Base-by-base conservation (phyloP, 2,888 invertebrate species). In the Leucania comma region DNA sequence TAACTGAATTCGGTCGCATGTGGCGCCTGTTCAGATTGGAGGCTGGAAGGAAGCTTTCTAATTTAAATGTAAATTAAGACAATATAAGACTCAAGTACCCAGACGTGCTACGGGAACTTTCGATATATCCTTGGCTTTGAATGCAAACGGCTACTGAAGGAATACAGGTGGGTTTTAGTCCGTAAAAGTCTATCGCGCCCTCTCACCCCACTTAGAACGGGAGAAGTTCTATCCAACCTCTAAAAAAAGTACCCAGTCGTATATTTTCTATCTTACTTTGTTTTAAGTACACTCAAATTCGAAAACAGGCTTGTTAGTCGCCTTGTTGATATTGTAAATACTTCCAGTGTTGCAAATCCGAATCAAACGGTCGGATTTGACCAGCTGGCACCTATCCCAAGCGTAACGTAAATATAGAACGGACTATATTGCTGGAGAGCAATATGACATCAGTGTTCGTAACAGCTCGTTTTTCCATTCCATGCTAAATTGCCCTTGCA, bases 311-410 rank as follows among this genome's bases (percentile, higher is more conserved):
- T 62, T 65, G 24, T 56, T 54, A 38, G 54, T 68, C 42, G 20
- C 38, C 9, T 72, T 71, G 26, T 66, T 82, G 69, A 78, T 75
- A 71, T 51, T 77, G 70, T 68, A 70, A 86, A 80, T 64, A 82
- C 67, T 71, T 80, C 74, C 64, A 78, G 71, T 83, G 80, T 84
- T 82, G 75, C 78, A 76, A 75, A 81, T 82, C 84, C 68, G 81
- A 86, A 87, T 88, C 81, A 86, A 85, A 86, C 84, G 75, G 78
- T 82, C 82, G 75, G 79, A 87, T 87, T 82, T 87, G 88, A 90
- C 90, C 90, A 89, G 88, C 93, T 94, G 94, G 94, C 94, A 94
- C 87, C 85, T 82, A 88, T 94, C 94, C 94, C 94, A 90, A 89
- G 86, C 87, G 85, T 85, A 89, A 88, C 88, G 89, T 92, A 93